Percentiles rank a stretch among this genome's conserved stretches.
phyloP scores from a whole-genome alignment of 2,888 invertebrate genomes.

The Ochropleura plecta region DNA sequence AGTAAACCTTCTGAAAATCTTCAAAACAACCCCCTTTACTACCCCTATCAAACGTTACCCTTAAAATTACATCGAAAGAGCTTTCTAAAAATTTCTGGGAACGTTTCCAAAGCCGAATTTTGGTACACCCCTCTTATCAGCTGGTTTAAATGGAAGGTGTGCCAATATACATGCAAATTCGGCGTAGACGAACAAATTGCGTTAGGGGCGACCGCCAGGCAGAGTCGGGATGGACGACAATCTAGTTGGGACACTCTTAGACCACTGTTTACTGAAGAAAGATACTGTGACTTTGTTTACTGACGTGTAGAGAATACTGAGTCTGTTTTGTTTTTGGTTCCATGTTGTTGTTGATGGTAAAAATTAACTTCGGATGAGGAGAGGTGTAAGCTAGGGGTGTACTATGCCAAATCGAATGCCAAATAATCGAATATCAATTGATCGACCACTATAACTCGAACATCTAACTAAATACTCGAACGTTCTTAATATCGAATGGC shows the following conservation, averaged over 20 bases:
- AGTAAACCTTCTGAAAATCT: conserved; percentile 26
- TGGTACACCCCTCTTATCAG: conserved; percentile 44
- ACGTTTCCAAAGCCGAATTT: conserved; percentile 44
- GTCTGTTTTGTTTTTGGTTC: conserved; percentile 33
- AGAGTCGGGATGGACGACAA: conserved; percentile 42
- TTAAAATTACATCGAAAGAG: conserved; percentile 34
- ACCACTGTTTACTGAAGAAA: conserved; percentile 52
- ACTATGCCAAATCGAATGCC: too few species aligned
- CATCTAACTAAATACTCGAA: too few species aligned
- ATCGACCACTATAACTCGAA: too few species aligned
- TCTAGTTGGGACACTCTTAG: conserved; percentile 43
- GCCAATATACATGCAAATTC: conserved; percentile 79
- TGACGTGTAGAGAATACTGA: conserved; percentile 46
- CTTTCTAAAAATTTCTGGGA: conserved; percentile 41
- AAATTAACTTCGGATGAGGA: background rate
- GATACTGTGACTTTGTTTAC: conserved; percentile 45
- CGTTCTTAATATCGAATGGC: too few species aligned
- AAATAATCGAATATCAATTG: too few species aligned
- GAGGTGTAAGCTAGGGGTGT: too few species aligned
- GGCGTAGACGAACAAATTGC: conserved; percentile 72
- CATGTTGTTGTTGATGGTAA: background rate
- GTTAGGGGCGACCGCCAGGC: conserved; percentile 60
- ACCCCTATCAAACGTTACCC: conserved; percentile 28
- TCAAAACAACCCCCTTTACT: conserved; percentile 28
- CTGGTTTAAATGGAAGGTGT: conserved; percentile 58